Percentiles rank a stretch among this genome's conserved stretches.
These are phyloP conservation scores for Clupea harengus DNA, from an alignment of 2,113 vertebrate species.

Conservation along the genomic window DNA sequence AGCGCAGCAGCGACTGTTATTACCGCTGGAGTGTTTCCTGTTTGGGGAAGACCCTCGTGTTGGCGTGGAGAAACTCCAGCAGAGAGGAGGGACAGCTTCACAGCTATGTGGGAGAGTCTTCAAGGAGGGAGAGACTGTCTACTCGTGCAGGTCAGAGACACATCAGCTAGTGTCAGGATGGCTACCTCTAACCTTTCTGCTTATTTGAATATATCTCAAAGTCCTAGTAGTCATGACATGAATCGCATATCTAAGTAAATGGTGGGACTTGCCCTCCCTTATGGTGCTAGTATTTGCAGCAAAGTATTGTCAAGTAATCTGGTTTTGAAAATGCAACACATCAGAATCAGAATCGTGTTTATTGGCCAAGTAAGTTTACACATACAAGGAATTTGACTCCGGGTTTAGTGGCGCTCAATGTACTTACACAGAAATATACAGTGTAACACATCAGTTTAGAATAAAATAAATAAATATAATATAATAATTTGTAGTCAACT, in stretches of 20 bases:
- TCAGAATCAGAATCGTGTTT: no score
- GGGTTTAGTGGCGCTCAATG: no score
- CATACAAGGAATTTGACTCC: no score
- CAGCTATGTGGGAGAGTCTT: slow-evolving; percentile 95
- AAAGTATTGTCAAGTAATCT: no score
- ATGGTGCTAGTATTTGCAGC: no score
- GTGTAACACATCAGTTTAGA: no score
- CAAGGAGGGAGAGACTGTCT: slow-evolving; percentile 95
- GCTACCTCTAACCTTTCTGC: not conserved
- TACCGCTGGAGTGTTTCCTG: slow-evolving; percentile 86
- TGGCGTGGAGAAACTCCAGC: slow-evolving; percentile 86
- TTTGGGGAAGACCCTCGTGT: slow-evolving; percentile 86
- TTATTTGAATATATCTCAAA: not conserved
- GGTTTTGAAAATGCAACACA: no score
- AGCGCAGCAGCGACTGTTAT: slow-evolving; percentile 74
- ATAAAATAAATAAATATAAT: no score
- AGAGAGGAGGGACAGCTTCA: slow-evolving; percentile 74
- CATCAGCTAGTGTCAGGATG: not conserved
- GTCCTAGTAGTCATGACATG: not conserved
- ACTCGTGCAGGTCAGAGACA: slow-evolving; percentile 90
- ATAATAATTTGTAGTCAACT: no score
- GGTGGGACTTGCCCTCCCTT: no score
- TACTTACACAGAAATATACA: no score
- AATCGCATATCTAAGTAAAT: not conserved
- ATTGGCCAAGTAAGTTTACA: no score